Base-by-base conservation (phyloP, 1,140 invertebrate species). In the Caenorhabditis brenneri region DNA sequence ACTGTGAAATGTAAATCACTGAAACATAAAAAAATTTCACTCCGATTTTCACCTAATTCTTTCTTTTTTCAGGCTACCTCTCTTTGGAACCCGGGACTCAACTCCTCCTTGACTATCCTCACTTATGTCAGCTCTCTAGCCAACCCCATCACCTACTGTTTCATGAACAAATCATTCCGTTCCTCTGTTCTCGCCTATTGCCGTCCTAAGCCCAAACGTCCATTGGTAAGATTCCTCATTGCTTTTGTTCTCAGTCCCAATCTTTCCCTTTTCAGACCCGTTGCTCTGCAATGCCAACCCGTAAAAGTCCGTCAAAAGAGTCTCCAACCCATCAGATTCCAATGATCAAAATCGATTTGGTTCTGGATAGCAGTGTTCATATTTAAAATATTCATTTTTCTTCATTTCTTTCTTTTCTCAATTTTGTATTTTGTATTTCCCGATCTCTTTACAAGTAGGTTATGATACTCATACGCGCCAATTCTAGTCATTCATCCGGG, bases 61-160 rank as follows among this genome's bases (percentile, higher is more conserved):
- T 0, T n/a, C 10, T 92, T 95, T 10, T 95, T 95, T 90, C 93
- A 94, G 86, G 94, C 53, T 0, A 48, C 53, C 5, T 29, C 29
- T 33, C 42, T 85, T 15, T 85, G 84, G 84, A 58, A 85, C 31
- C 31, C 84, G 5, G 80, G 80, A 9, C 79, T 85, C 27, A 85
- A 85, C 65, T 81, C 84, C 6, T 51, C 60, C 2, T 31, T 85
- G 15, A 85, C 84, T 10, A 78, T 85, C 19, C 48, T 85, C n/a
- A 85, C 84, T n/a, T 97, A 96, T 89, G 93, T 94, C 48, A 95
- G 95, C 0, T 95, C 94, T 0, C 96, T 95, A 89, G 95, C 95
- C 90, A 97, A 97, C 90, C 96, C 96, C 0, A 95, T 97, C 87
- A 97, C 95, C 0, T 97, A 96, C 89, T 96, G 95, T 91, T 96